Evolutionary conservation across 2,888 invertebrate species (phyloP).

Genomic region (Chloroclystis v-ata): DNA sequence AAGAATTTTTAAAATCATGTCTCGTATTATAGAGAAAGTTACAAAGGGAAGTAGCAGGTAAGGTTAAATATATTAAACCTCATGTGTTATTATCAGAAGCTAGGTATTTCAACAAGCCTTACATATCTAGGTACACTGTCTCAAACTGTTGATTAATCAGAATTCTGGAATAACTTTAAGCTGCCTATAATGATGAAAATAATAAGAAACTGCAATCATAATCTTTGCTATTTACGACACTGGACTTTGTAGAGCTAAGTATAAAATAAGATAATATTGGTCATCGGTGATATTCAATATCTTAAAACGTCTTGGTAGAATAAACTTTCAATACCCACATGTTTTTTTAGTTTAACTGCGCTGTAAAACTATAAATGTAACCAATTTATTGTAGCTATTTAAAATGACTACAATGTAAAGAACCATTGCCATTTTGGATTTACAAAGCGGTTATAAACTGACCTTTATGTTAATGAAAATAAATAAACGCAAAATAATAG

Average conservation of each 20-base stretch:
- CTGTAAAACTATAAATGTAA: slow-evolving; percentile 51
- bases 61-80: too few relatives aligned
- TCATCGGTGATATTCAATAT: slow-evolving; percentile 24
- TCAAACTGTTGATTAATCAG: too few relatives aligned
- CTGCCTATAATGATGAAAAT: too few relatives aligned
- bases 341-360: slow-evolving; percentile 44
- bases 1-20: too few relatives aligned
- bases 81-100: too few relatives aligned
- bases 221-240: slow-evolving; percentile 3
- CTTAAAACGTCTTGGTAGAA: slow-evolving; percentile 30
- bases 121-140: too few relatives aligned
- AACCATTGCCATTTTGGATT: slow-evolving; percentile 17
- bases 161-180: too few relatives aligned
- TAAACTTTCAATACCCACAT: slow-evolving; percentile 31
- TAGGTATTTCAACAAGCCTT: too few relatives aligned
- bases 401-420: slow-evolving; percentile 37
- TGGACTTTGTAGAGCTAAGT: slow-evolving; percentile 28
- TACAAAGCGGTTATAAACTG: slow-evolving; percentile 11
- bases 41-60: too few relatives aligned
- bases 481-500: slow-evolving; percentile 6
- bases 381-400: slow-evolving; percentile 51
- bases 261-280: slow-evolving; percentile 32
- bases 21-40: too few relatives aligned
- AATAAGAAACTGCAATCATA: too few relatives aligned
- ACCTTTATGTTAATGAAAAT: slow-evolving; percentile 18